Base-by-base conservation (phyloP, 1,140 invertebrate genomes). In the Pantala flavescens region DNA sequence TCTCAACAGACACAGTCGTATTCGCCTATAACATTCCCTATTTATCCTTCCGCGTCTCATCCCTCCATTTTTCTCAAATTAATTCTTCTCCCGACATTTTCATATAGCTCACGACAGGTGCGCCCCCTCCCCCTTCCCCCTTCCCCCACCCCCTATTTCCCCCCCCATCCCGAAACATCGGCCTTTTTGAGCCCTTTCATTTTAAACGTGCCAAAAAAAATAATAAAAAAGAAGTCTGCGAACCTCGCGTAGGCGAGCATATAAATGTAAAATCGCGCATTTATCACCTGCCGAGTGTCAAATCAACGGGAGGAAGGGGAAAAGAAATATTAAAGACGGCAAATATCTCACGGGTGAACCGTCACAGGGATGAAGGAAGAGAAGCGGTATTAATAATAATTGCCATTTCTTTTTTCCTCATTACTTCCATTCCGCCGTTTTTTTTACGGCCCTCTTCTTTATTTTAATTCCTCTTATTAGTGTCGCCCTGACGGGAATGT, bases 391-490 rank as follows among this genome's bases (percentile, higher is more conserved):
- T 63, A 63, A 63, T 63, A 63, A 63, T 63, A 63, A 63, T 63
- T 63, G 49, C 49, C 49, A 63, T 63, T 63, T 63, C 49, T 63
- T 63, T 63, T 63, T 63, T 63, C 49, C 49, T 63, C 49, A 63
- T 63, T 63, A 63, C 49, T 63, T 63, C n/a, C 49, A 63, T 63
- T 16, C 43, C 49, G 3, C 49, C 49, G 49, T 14, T 14, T 3
- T 63, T 63, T 63, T 63, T 21, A 63, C 49, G 49, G 3, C 49
- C 49, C 49, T 63, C 49, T 63, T 63, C 49, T 63, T 63, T 63
- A 63, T 63, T 63, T 63, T 63, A 63, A 63, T 63, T 63, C 49
- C 49, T 63, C 49, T 63, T 63, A 63, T 63, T 63, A 63, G 49
- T 63, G 49, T 63, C 49, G 14, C 49, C 49, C 49, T 63, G 49